Percentiles rank a stretch among this genome's conserved stretches.
Evolutionary conservation across 2,797 vertebrate genomes (phyloP).

Genomic region (Salarias fasciatus): DNA sequence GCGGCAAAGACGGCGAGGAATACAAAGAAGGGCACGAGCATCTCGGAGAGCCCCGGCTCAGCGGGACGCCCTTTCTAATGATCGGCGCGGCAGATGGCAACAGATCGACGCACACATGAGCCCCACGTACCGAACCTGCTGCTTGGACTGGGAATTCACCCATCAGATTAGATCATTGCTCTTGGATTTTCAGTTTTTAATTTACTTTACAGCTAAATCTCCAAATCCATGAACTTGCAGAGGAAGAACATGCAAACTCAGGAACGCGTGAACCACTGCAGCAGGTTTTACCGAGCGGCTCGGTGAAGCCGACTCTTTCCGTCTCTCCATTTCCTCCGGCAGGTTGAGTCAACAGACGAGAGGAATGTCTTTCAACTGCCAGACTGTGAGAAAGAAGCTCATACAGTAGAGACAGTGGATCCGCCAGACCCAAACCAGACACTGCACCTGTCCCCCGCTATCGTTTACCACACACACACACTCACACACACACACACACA

Average conservation of each 20-base stretch:
- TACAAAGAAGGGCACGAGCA: conserved; percentile 36
- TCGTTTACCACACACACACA: conserved; percentile 33
- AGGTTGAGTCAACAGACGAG: not conserved
- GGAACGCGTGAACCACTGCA: too few species aligned
- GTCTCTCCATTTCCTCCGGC: too few species aligned
- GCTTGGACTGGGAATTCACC: conserved; percentile 39
- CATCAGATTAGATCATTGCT: conserved; percentile 35
- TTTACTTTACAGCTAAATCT: too few species aligned
- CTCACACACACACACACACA: conserved; percentile 35
- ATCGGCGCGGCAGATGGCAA: conserved; percentile 70
- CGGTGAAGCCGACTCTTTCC: too few species aligned
- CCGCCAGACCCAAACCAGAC: conserved; percentile 40
- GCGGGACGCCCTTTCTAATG: conserved; percentile 70
- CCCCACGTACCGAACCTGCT: conserved; percentile 27
- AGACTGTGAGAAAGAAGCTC: conserved; percentile 22
- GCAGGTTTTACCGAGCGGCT: too few species aligned
- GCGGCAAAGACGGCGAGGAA: conserved; percentile 28
- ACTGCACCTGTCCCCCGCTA: conserved; percentile 72
- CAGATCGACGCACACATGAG: conserved; percentile 44
- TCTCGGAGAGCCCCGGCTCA: conserved; percentile 56
- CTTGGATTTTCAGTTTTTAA: too few species aligned
- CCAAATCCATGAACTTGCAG: too few species aligned
- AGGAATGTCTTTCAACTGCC: conserved; percentile 56
- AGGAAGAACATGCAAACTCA: not conserved
- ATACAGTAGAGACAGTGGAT: conserved; percentile 39